Evolutionary conservation across 2,888 invertebrate genomes (phyloP), one percentile per base, ranked within the genome.

Genomic region (Dermolepida albohirtum): DNA sequence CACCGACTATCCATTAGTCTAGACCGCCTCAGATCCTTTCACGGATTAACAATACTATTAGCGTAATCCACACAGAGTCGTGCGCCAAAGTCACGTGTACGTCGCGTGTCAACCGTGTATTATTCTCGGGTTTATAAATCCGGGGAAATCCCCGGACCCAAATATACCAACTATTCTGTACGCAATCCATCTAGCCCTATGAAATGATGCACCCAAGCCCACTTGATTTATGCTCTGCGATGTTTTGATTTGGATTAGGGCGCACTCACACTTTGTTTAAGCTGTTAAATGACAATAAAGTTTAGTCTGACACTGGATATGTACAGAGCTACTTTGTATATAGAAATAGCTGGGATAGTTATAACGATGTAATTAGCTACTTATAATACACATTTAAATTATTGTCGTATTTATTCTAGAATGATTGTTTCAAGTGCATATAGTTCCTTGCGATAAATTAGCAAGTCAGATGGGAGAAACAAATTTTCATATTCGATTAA

Each of bases 41-140:
- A 44, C 68, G 70, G 72, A 72, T 72, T 72, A 72, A 72, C 72
- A 72, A 72, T 69, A 72, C 72, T 72, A 72, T 72, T 72, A 72
- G 72, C 69, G 72, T 72, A 72, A 72, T 72, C 72, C 68, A 52
- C 50, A 54, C 62, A 39, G 12, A 14, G 27, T 54, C 52, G 57
- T 40, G 68, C 66, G 66, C 64, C 64, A 55, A 50, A 54, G 70
- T 52, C 67, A 62, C 67, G 67, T 51, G 70, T 41, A 57, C 14
- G 66, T 44, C 72, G 67, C 70, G 72, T 70, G 72, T 14, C 64
- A 34, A 52, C 43, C 29, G 50, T 50, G 67, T 57, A 51, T 64
- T 49, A 44, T 52, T 47, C 47, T 47, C 14, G 27, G 43, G n/a
- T 57, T 57, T 16, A 27, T 39, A 34, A 34, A 34, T 6, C 34